phyloP scores from a whole-genome alignment of 2,797 vertebrate species.

The Malacoraja senta region DNA sequence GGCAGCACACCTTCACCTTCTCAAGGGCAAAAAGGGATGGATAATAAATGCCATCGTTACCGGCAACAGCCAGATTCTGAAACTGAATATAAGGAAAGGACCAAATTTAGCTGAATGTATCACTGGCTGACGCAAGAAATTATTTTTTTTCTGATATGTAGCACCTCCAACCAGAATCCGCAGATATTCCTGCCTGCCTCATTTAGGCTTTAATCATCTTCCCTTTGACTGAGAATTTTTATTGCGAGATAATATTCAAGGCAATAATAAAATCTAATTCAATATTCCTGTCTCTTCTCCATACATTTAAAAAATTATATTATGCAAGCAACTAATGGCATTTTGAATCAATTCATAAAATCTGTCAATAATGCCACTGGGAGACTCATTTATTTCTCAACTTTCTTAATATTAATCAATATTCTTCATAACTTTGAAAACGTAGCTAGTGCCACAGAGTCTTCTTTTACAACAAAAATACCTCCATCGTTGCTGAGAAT shows the following conservation, averaged over 20 bases:
- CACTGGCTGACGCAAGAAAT: neutral
- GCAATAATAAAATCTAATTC: neutral
- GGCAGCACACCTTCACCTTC: too few species aligned
- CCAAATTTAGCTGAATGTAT: neutral
- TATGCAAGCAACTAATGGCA: neutral
- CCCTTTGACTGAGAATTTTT: neutral
- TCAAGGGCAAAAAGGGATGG: too few species aligned
- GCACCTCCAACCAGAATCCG: neutral
- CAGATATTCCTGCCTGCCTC: neutral
- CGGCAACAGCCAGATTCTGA: too few species aligned
- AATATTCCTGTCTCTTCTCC: neutral
- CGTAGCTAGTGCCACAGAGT: neutral
- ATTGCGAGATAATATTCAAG: neutral
- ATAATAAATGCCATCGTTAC: too few species aligned
- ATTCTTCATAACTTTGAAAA: neutral
- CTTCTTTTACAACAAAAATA: neutral
- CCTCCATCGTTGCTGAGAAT: neutral
- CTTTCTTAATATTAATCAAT: neutral
- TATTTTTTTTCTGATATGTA: neutral
- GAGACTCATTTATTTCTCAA: neutral
- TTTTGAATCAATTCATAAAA: neutral
- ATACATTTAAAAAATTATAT: neutral
- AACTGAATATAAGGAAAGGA: neutral
- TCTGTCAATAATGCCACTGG: neutral
- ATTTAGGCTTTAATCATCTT: neutral